Percentiles rank a stretch among this genome's conserved stretches.
Evolutionary conservation across 2,888 invertebrate species (phyloP).

Genomic region (Campopleginae sp.): DNA sequence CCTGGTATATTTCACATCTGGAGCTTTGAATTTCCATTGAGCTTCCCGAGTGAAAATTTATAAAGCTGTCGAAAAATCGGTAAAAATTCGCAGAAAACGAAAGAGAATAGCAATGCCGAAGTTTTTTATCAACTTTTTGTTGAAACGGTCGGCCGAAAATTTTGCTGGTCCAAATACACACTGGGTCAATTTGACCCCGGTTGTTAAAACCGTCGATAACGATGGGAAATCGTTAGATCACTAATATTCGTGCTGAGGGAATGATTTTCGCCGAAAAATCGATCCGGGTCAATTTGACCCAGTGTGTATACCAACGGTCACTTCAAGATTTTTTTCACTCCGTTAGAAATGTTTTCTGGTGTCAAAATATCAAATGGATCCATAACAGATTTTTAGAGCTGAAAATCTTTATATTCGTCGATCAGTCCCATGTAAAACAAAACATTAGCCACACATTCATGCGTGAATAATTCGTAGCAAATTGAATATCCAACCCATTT

Average conservation of each 20-base stretch:
- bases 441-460: background rate
- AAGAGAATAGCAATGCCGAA: background rate
- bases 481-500: constrained; percentile 34
- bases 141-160: too few relatives aligned
- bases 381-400: background rate
- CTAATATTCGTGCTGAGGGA: too few relatives aligned
- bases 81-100: background rate
- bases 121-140: background rate
- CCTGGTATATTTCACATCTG: background rate
- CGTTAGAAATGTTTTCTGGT: background rate
- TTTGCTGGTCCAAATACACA: too few relatives aligned
- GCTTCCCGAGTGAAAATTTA: background rate
- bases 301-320: too few relatives aligned
- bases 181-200: too few relatives aligned
- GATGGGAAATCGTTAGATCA: too few relatives aligned
- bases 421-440: background rate
- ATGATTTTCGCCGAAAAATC: too few relatives aligned
- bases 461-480: constrained; percentile 10
- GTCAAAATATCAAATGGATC: background rate
- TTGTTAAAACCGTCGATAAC: too few relatives aligned
- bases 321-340: background rate
- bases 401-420: background rate
- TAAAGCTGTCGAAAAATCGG: background rate
- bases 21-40: background rate
- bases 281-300: too few relatives aligned